These are phyloP conservation scores for Tachina grossa DNA, from an alignment of 2,888 invertebrate genomes.

Conservation along the genomic window DNA sequence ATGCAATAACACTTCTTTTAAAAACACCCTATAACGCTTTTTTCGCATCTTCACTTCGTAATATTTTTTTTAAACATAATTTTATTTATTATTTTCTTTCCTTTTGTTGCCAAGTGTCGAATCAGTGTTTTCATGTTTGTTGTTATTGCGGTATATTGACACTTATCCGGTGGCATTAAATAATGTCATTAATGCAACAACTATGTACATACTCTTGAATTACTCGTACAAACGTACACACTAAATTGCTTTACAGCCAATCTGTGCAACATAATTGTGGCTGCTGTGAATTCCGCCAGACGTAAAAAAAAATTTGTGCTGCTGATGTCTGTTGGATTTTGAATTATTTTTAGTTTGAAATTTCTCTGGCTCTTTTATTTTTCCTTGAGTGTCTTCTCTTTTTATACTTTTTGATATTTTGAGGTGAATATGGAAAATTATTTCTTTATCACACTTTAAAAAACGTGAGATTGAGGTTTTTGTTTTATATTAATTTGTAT, in stretches of 20 bases:
- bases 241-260: background rate
- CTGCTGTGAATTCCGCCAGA: slow-evolving; percentile 12
- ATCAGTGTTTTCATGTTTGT: slow-evolving; percentile 62
- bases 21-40: background rate
- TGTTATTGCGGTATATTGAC: slow-evolving; percentile 70
- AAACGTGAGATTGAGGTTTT: slow-evolving; percentile 60
- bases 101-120: slow-evolving; percentile 56
- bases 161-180: slow-evolving; percentile 72
- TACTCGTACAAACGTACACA: slow-evolving; percentile 18
- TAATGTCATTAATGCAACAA: slow-evolving; percentile 70
- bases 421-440: slow-evolving; percentile 32
- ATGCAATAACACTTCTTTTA: background rate
- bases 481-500: background rate
- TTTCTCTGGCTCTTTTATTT: background rate
- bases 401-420: slow-evolving; percentile 25
- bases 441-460: slow-evolving; percentile 34
- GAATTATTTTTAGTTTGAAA: slow-evolving; percentile 47
- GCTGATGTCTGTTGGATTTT: slow-evolving; percentile 28
- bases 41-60: slow-evolving; percentile 27
- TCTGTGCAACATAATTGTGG: slow-evolving; percentile 36
- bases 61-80: slow-evolving; percentile 25
- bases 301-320: slow-evolving; percentile 2
- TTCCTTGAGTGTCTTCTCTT: background rate
- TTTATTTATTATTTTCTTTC: background rate
- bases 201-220: slow-evolving; percentile 26